Evolutionary conservation across 2,888 invertebrate species (phyloP), one percentile per base, ranked within the genome.

Genomic region (Phengaris arion): DNA sequence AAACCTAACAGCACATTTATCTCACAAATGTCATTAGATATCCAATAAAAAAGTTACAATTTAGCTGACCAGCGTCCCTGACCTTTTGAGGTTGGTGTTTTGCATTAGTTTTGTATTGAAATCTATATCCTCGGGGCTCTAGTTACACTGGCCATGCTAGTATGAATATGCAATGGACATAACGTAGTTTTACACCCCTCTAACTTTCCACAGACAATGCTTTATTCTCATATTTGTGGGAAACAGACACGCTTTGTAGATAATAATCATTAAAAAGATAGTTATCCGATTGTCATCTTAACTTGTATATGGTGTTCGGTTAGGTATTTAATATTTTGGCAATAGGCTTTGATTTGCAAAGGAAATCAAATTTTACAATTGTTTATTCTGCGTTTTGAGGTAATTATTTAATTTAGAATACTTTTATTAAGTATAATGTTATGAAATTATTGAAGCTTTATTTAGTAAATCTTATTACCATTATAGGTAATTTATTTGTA

Each of bases 131-230:
- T 57, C 80, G 59, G 78, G 74, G 76, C 22, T 75, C 78, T 69
- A n/a, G 74, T 35, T 80, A 79, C 68, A 79, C 72, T 87, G 89
- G 89, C 87, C 78, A 81, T 86, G 91, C 86, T 87, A 85, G 85
- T 85, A 89, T 93, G 93, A 93, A 93, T 93, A 93, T 93, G 92
- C 91, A 93, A 86, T 84, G 85, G 85, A 87, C 89, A 91, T 92
- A 91, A 91, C 88, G 89, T 89, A 87, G 91, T 90, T 91, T 89
- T 88, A 89, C 88, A 87, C 89, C 80, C 82, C 83, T 81, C 83
- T 86, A 92, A 93, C 93, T 93, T 93, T 92, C 93, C 88, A 91
- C 80, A 22, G 45, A 51, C 75, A 75, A 76, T 77, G 76, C 74
- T 78, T 64, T 51, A 77, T 75, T 35, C 54, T 54, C 64, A 35